A percentile compares a stretch with the other conserved stretches of the same genome.
Evolutionary conservation across 2,797 vertebrate genomes (phyloP).

Genomic region (Petrocephalus sullivani): DNA sequence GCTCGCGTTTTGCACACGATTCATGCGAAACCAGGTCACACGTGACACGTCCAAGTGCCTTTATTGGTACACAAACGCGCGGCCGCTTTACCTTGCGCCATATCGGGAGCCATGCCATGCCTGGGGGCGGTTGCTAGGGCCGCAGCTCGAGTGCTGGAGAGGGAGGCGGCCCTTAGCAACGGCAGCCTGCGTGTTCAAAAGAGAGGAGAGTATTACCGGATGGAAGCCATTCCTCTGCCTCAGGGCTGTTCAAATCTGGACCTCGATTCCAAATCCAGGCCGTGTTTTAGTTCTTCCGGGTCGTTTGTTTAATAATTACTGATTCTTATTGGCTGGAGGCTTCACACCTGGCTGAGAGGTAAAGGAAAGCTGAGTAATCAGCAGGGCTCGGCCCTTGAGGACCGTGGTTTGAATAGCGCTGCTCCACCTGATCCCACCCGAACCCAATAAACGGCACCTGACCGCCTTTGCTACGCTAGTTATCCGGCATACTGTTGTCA

Average conservation of each 20-base stretch:
- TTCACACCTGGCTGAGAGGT: no score
- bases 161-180: conserved; percentile 44
- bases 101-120: conserved; percentile 53
- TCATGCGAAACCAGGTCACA: not conserved
- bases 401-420: no score
- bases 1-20: not conserved
- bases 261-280: no score
- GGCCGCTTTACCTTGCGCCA: conserved; percentile 64
- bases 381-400: no score
- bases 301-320: no score
- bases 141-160: conserved; percentile 47
- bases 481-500: not conserved
- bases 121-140: conserved; percentile 35
- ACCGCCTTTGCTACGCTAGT: not conserved
- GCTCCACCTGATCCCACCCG: not conserved
- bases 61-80: not conserved
- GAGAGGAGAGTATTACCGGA: not conserved
- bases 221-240: not conserved
- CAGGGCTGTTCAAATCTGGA: no score
- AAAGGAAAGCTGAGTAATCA: no score
- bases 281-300: no score
- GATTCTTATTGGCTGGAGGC: no score
- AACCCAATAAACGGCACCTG: not conserved
- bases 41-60: not conserved
- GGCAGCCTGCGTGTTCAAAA: conserved; percentile 41